Base-by-base conservation (phyloP, 2,888 invertebrate species). In the Trichogramma evanescens region DNA sequence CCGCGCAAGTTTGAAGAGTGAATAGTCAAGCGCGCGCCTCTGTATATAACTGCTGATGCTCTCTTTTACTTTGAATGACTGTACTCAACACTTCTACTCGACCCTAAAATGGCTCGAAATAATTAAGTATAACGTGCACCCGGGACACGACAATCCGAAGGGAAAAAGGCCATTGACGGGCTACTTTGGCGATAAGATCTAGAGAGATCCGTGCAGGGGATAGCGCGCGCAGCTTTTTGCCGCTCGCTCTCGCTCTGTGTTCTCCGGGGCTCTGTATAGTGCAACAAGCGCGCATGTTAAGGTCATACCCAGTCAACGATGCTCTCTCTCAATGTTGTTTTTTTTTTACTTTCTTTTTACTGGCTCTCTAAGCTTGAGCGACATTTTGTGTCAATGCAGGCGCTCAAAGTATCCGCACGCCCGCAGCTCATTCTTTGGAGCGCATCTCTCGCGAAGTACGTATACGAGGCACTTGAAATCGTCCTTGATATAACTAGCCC, bases 361-460 rank as follows among this genome's bases (percentile, higher is more conserved):
- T 62, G 61, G 48, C 52, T 65, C 58, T 59, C 67, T 75, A 76
- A 77, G 73, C 73, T 70, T 76, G 75, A 77, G 65, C 74, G 76
- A 77, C 74, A 71, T 72, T 75, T 73, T 69, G 69, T 26, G 26
- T 26, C 26, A 26, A 26, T 73, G 64, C 70, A 67, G 66, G 67
- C 68, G 70, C 68, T 69, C 67, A 59, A 64, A 26, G 26, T 26
- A 26, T 26, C 26, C 26, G 26, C 26, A 26, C 26, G 26, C 26
- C 26, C 26, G 26, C 26, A 26, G 26, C 26, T 26, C 26, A 26
- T 26, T 26, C 26, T 26, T 26, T 26, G 26, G 26, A 26, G 26
- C 26, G 26, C 26, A 26, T 26, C 26, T 26, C 26, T 26, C 26
- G 26, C 26, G 26, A 13, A 13, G 13, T 2, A 26, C 26, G 26